These are phyloP conservation scores for Stylophora pistillata DNA, from an alignment of 64 coral and sea anemone species.

Conservation along the genomic window DNA sequence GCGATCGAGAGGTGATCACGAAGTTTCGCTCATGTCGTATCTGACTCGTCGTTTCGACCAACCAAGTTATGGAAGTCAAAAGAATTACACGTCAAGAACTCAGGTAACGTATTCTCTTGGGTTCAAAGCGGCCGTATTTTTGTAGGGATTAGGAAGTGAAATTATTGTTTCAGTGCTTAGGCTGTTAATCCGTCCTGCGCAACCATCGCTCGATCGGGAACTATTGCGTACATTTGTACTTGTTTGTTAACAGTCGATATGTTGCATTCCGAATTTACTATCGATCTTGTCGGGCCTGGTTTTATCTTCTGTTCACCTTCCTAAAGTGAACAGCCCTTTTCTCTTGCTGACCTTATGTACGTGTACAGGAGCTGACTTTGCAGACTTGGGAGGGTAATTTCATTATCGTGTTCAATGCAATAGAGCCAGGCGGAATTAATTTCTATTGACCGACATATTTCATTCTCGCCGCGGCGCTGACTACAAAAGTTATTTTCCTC, in stretches of 20 bases:
- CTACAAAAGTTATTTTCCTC: background rate
- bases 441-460: background rate
- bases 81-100: conserved; percentile 7
- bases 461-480: background rate
- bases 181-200: background rate
- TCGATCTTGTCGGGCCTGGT: background rate
- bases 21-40: conserved; percentile 12
- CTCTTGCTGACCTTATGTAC: background rate
- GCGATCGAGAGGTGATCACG: background rate
- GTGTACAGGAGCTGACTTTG: background rate
- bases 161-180: background rate
- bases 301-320: background rate
- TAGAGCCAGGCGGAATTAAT: background rate
- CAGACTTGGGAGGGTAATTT: background rate
- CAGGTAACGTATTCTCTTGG: conserved; percentile 6
- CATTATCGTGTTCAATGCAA: background rate
- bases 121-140: background rate
- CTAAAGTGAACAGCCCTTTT: background rate
- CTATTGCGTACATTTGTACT: background rate
- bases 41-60: conserved; percentile 14
- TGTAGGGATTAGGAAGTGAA: background rate
- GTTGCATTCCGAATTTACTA: background rate
- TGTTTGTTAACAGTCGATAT: conserved; percentile 25
- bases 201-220: background rate
- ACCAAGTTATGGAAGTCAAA: conserved; percentile 9